Conservation (phyloP, 2,797 vertebrate genomes). For the Phataginus tricuspis region DNA sequence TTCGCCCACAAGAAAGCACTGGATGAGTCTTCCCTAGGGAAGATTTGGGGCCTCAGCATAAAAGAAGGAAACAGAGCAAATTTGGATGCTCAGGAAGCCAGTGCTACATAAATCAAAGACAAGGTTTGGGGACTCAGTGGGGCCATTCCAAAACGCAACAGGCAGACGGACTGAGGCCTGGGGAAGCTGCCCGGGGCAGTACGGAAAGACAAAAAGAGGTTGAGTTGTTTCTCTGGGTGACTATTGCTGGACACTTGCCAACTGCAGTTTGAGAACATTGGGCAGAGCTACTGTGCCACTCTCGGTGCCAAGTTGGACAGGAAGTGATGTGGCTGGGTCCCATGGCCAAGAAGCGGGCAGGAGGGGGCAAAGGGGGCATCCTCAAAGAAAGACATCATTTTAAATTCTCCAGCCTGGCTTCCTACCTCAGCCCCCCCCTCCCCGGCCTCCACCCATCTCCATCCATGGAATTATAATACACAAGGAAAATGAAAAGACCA, state of each 20-base stretch:
- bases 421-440: not conserved
- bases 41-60: not conserved
- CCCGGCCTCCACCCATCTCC: not conserved
- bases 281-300: slow-evolving; percentile 53
- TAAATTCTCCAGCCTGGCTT: slow-evolving; percentile 42
- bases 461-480: slow-evolving; percentile 5
- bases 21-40: not conserved
- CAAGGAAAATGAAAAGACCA: not conserved
- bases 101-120: not conserved
- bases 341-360: slow-evolving; percentile 35
- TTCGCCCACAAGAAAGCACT: not conserved
- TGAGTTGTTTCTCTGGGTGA: slow-evolving; percentile 42
- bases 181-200: slow-evolving; percentile 7
- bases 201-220: not conserved
- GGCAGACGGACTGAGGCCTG: not conserved
- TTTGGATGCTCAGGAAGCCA: not conserved
- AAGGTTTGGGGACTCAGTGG: not conserved
- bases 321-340: slow-evolving; percentile 69
- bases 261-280: slow-evolving; percentile 49
- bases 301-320: slow-evolving; percentile 77
- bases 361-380: not conserved
- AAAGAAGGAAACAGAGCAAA: not conserved
- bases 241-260: slow-evolving; percentile 63
- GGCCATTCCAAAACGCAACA: not conserved
- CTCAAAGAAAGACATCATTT: slow-evolving; percentile 69